Evolutionary conservation across 2,888 invertebrate species (phyloP).

Genomic region (Stenotaenia linearis): DNA sequence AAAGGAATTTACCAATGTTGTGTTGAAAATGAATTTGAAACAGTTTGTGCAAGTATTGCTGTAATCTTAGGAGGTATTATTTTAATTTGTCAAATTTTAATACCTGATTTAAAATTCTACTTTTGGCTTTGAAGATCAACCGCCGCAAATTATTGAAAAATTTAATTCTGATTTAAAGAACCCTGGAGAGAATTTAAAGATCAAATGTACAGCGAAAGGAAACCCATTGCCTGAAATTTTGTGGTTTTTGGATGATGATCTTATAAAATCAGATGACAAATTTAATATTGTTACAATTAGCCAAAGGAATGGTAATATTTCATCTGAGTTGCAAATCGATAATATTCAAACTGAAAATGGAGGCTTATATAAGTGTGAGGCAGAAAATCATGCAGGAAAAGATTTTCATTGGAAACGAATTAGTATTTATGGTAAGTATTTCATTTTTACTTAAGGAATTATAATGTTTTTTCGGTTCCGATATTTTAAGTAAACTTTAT

Average conservation of each 20-base stretch:
- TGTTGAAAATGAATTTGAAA: background rate
- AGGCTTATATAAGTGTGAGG: background rate
- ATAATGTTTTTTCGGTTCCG: background rate
- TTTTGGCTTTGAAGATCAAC: background rate
- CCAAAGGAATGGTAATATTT: background rate
- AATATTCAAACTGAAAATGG: background rate
- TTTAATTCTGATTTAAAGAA: background rate
- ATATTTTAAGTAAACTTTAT: too few relatives aligned
- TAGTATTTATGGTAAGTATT: background rate
- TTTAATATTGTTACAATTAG: background rate
- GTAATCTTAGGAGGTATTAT: background rate
- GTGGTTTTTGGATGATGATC: background rate
- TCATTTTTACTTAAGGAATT: background rate
- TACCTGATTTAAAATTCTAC: background rate
- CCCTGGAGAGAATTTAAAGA: background rate
- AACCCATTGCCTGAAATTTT: background rate
- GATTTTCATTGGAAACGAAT: background rate
- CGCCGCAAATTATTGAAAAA: background rate
- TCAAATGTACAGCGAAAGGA: background rate
- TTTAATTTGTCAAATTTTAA: background rate
- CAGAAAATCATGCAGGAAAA: background rate
- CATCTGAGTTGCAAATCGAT: background rate
- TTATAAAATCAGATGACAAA: background rate
- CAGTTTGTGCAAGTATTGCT: background rate
- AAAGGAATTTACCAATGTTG: slow-evolving; percentile 30